These are phyloP conservation scores for Hyles vespertilio DNA, from an alignment of 1,140 invertebrate species.

Conservation along the genomic window DNA sequence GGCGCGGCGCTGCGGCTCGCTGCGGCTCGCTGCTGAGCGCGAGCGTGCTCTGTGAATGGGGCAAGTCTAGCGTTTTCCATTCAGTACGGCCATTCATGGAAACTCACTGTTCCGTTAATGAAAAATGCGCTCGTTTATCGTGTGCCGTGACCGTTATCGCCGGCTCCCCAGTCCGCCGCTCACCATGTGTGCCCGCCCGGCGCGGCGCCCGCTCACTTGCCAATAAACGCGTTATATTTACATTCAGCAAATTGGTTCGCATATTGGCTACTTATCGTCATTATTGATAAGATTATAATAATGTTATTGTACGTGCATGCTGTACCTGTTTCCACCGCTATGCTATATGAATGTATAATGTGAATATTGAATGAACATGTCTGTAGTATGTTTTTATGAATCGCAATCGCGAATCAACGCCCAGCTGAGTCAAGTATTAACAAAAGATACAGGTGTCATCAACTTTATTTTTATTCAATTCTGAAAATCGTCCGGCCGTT, in stretches of 20 bases:
- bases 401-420: too few species aligned
- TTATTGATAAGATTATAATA: slow-evolving; percentile 8
- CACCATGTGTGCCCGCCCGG: slow-evolving; percentile 19
- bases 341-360: too few species aligned
- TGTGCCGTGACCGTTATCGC: slow-evolving; percentile 51
- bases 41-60: slow-evolving; percentile 40
- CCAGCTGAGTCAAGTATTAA: too few species aligned
- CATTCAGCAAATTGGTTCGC: slow-evolving; percentile 35
- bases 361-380: too few species aligned
- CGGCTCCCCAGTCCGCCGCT: slow-evolving; percentile 9
- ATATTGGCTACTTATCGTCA: slow-evolving; percentile 7
- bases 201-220: not conserved
- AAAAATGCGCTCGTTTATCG: slow-evolving; percentile 64
- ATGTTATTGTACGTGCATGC: slow-evolving; percentile 1
- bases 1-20: slow-evolving; percentile 20
- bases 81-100: slow-evolving; percentile 64
- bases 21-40: slow-evolving; percentile 12
- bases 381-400: too few species aligned
- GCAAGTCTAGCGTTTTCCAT: slow-evolving; percentile 61
- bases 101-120: slow-evolving; percentile 65
- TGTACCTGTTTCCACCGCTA: too few species aligned
- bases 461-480: too few species aligned
- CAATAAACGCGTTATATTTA: slow-evolving; percentile 28
- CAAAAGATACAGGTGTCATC: too few species aligned
- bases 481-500: too few species aligned